These are phyloP conservation scores for Reticulitermes speratus DNA, from an alignment of 1,140 invertebrate genomes.

Conservation along the genomic window DNA sequence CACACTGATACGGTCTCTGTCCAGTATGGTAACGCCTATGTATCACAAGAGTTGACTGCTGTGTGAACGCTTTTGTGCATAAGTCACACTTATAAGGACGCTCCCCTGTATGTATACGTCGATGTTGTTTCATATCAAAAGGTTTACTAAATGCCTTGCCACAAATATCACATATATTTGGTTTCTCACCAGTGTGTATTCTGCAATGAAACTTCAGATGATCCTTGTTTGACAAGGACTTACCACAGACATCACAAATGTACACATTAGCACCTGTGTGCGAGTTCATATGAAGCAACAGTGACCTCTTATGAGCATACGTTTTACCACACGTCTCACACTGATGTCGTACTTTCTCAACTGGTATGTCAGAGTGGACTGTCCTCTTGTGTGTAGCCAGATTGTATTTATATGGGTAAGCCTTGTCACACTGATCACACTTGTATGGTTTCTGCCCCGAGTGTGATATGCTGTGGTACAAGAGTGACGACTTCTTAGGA, in stretches of 20 bases:
- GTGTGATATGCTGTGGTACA: slow-evolving; percentile 40
- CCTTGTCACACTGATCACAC: slow-evolving; percentile 55
- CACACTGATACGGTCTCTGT: slow-evolving; percentile 37
- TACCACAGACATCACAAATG: slow-evolving; percentile 49
- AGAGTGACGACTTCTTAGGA: slow-evolving; percentile 37
- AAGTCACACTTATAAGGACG: slow-evolving; percentile 53
- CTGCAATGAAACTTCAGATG: slow-evolving; percentile 56
- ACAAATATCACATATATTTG: slow-evolving; percentile 50
- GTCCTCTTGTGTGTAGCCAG: slow-evolving; percentile 47
- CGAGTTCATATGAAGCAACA: slow-evolving; percentile 62
- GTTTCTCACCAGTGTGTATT: slow-evolving; percentile 60
- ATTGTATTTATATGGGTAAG: slow-evolving; percentile 52
- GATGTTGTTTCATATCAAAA: slow-evolving; percentile 63
- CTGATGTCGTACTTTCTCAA: slow-evolving; percentile 48
- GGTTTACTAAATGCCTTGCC: slow-evolving; percentile 60
- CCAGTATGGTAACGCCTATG: slow-evolving; percentile 43
- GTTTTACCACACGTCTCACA: slow-evolving; percentile 57
- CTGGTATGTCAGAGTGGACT: slow-evolving; percentile 37
- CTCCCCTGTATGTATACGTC: slow-evolving; percentile 66
- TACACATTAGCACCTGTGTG: slow-evolving; percentile 54
- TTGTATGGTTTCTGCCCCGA: slow-evolving; percentile 38
- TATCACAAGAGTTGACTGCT: slow-evolving; percentile 35
- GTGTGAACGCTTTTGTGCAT: slow-evolving; percentile 36
- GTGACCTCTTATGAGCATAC: slow-evolving; percentile 57
- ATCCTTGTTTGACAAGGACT: slow-evolving; percentile 47